These are phyloP conservation scores for Amphiprion percula DNA, from an alignment of 2,113 vertebrate genomes.

Conservation along the genomic window DNA sequence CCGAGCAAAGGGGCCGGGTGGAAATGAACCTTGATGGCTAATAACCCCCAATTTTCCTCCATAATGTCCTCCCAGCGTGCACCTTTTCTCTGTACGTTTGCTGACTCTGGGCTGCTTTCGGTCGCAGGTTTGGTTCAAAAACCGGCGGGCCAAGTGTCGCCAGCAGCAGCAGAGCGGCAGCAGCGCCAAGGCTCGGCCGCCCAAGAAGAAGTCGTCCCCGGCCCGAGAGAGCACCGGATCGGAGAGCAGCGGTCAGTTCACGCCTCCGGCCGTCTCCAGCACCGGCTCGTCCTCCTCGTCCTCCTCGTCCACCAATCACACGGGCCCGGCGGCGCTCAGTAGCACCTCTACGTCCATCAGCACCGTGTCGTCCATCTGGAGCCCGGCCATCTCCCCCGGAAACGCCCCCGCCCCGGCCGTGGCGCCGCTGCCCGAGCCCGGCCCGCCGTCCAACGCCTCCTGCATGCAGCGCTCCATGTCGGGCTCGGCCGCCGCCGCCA, in stretches of 20 bases:
- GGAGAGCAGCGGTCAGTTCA: constrained; percentile 98
- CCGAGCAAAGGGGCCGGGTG: constrained; percentile 76
- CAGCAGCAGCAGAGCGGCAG: constrained; percentile 95
- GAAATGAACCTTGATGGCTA: constrained; percentile 82
- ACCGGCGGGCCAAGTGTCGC: constrained; percentile 90
- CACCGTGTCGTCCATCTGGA: constrained; percentile 96
- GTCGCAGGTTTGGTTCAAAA: constrained; percentile 98
- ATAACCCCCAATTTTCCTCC: constrained; percentile 82
- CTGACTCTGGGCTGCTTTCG: constrained; percentile 51
- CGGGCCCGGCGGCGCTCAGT: constrained; percentile 72
- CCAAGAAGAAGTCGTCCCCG: constrained; percentile 96
- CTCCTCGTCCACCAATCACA: constrained; percentile 88
- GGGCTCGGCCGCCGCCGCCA: constrained; percentile 73
- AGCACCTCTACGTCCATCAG: constrained; percentile 90
- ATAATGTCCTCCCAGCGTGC: constrained; percentile 75
- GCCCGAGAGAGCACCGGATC: constrained; percentile 97
- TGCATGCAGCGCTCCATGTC: constrained; percentile 95
- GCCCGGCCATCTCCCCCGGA: constrained; percentile 95
- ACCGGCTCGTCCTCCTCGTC: constrained; percentile 92
- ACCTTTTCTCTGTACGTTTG: constrained; percentile 23
- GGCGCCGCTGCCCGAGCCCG: constrained; percentile 88
- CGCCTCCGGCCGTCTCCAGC: constrained; percentile 93
- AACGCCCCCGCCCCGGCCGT: constrained; percentile 84
- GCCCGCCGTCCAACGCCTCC: constrained; percentile 90
- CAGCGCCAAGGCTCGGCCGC: constrained; percentile 91